phyloP scores from a whole-genome alignment of 2,113 vertebrate genomes.

The Clinocottus analis region DNA sequence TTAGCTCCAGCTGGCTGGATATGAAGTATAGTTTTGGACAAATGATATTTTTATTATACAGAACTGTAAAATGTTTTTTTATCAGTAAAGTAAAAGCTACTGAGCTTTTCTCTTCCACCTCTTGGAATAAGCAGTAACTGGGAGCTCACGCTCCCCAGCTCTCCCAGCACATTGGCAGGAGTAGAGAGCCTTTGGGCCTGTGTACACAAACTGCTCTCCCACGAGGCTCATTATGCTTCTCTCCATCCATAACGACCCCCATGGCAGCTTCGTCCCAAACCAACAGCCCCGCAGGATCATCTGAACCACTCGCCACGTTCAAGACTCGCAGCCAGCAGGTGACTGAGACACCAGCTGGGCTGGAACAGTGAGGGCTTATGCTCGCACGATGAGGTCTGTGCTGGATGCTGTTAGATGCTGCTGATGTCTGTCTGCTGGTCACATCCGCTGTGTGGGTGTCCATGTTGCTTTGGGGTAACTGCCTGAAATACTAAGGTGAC shows the following conservation, averaged over 20 bases:
- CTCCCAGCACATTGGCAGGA: slow-evolving; percentile 29
- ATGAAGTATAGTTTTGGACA: not conserved
- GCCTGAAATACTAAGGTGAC: not conserved
- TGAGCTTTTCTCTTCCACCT: not conserved
- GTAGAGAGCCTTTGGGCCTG: slow-evolving; percentile 31
- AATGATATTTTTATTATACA: slow-evolving; percentile 1
- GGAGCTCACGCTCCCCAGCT: not conserved
- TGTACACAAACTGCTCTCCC: slow-evolving; percentile 55
- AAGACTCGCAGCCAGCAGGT: slow-evolving; percentile 40
- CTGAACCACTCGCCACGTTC: slow-evolving; percentile 52
- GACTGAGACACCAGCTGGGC: slow-evolving; percentile 58
- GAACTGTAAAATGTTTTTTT: not conserved
- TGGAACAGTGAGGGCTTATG: too few species aligned
- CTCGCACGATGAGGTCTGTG: not conserved
- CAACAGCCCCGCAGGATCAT: slow-evolving; percentile 33
- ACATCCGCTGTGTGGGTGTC: not conserved
- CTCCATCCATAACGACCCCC: slow-evolving; percentile 47
- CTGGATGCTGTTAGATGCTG: not conserved
- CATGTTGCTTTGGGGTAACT: not conserved
- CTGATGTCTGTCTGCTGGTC: too few species aligned
- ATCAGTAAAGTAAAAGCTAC: slow-evolving; percentile 1
- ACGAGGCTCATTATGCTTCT: slow-evolving; percentile 61
- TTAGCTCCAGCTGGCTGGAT: not conserved
- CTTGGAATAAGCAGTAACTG: slow-evolving; percentile 15
- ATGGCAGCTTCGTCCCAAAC: slow-evolving; percentile 42